Conservation (phyloP, 1,140 invertebrate genomes). For the Episyrphus balteatus region DNA sequence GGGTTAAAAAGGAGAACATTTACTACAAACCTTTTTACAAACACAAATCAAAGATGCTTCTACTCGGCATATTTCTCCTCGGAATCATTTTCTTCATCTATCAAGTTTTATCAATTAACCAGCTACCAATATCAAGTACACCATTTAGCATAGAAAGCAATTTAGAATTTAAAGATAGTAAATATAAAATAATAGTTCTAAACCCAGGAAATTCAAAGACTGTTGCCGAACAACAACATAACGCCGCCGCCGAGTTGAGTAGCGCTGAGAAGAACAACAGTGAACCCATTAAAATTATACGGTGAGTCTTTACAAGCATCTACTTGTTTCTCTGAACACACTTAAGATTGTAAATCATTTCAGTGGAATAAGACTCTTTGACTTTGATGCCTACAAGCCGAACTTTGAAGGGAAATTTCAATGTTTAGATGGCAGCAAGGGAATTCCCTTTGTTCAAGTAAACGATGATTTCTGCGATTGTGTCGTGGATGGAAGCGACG, state of each 20-base stretch:
- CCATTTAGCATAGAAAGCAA: constrained; percentile 25
- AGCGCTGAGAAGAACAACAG: neutral
- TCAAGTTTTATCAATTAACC: constrained; percentile 33
- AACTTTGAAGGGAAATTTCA: constrained; percentile 28
- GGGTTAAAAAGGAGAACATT: constrained; percentile 34
- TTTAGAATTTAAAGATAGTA: constrained; percentile 9
- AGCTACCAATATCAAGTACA: constrained; percentile 24
- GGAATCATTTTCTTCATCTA: constrained; percentile 33
- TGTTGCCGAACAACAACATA: constrained; percentile 6
- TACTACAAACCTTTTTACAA: constrained; percentile 37
- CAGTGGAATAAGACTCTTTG: constrained; percentile 32
- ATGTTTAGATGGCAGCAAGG: constrained; percentile 27
- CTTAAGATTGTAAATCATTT: neutral
- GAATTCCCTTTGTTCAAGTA: constrained; percentile 45
- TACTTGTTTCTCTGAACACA: neutral
- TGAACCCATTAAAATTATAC: constrained; percentile 25
- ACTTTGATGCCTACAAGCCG: constrained; percentile 32
- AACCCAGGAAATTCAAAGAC: constrained; percentile 24
- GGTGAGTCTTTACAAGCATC: constrained; percentile 8
- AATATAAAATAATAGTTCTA: constrained; percentile 25
- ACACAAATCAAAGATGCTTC: constrained; percentile 30
- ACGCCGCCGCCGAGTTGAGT: constrained; percentile 13
- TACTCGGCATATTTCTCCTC: constrained; percentile 28
- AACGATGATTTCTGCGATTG: constrained; percentile 97
- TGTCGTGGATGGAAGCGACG: constrained; percentile 68